Conservation (phyloP, 2,888 invertebrate species). For the Diogma glabrata region DNA sequence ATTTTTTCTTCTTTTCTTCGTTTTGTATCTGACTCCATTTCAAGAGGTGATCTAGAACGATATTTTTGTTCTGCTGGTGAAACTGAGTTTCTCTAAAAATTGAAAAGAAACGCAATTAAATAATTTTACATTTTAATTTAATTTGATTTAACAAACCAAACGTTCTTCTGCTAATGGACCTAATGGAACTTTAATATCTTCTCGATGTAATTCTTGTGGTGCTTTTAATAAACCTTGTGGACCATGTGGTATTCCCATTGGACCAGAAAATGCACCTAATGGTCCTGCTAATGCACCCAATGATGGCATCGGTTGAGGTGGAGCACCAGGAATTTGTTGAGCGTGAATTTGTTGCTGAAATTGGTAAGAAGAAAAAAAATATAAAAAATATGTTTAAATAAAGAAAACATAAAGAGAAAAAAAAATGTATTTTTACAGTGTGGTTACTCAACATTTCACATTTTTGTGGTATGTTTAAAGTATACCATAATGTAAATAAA, state of each 20-base stretch:
- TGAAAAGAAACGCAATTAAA: slow-evolving; percentile 17
- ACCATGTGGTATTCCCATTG: slow-evolving; percentile 36
- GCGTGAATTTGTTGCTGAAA: slow-evolving; percentile 82
- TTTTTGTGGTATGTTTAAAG: too few species aligned
- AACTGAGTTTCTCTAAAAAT: slow-evolving; percentile 61
- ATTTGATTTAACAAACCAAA: slow-evolving; percentile 33
- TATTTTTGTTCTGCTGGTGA: slow-evolving; percentile 79
- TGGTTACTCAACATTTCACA: too few species aligned
- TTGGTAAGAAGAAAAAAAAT: slow-evolving; percentile 8
- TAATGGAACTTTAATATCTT: slow-evolving; percentile 36
- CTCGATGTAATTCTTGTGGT: slow-evolving; percentile 36
- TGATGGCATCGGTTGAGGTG: slow-evolving; percentile 39
- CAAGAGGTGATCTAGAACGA: slow-evolving; percentile 65
- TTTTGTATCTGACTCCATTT: slow-evolving; percentile 61
- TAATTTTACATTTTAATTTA: slow-evolving; percentile 10
- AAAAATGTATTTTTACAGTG: too few species aligned
- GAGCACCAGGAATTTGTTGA: slow-evolving; percentile 59
- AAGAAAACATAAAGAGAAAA: neutral
- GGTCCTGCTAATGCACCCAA: slow-evolving; percentile 36
- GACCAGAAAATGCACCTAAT: slow-evolving; percentile 35
- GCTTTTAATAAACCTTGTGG: slow-evolving; percentile 36
- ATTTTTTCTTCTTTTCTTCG: slow-evolving; percentile 80
- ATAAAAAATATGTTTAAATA: too few species aligned
- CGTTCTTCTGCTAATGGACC: slow-evolving; percentile 44
- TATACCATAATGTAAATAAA: too few species aligned